Percentiles rank a stretch among this genome's conserved stretches.
Evolutionary conservation across 2,113 vertebrate genomes (phyloP).

Genomic region (Eurystomus gularis): DNA sequence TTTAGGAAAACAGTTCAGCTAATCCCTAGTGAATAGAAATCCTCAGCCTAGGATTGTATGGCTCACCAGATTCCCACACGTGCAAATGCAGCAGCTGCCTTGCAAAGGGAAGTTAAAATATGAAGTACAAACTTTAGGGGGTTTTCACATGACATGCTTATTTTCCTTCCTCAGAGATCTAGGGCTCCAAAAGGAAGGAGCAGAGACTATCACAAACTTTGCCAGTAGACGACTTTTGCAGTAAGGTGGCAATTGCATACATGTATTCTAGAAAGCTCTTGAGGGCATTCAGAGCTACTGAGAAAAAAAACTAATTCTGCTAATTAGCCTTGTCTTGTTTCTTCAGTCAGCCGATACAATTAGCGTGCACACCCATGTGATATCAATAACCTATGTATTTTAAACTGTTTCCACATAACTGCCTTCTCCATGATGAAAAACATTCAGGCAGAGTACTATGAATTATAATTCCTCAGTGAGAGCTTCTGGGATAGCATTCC

Average conservation of each 20-base stretch:
- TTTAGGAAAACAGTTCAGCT: constrained; percentile 65
- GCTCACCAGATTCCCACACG: constrained; percentile 61
- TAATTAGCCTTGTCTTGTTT: background rate
- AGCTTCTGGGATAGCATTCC: background rate
- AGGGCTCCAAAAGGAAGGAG: constrained; percentile 24
- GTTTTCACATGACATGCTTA: constrained; percentile 1
- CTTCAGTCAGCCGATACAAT: background rate
- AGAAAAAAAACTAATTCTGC: background rate
- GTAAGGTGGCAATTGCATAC: background rate
- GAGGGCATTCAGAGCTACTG: background rate
- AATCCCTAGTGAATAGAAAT: constrained; percentile 66
- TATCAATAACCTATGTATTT: background rate
- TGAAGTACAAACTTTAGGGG: constrained; percentile 10
- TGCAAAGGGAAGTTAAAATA: constrained; percentile 58
- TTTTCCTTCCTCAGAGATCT: constrained; percentile 2
- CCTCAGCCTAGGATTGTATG: constrained; percentile 40
- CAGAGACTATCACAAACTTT: background rate
- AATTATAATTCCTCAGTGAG: background rate
- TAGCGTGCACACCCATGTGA: background rate
- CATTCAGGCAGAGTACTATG: background rate
- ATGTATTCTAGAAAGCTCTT: background rate
- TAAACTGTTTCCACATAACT: background rate
- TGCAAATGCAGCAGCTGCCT: constrained; percentile 60
- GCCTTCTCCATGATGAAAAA: background rate
- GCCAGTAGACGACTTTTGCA: background rate